phyloP scores from a whole-genome alignment of 2,113 vertebrate genomes.

The Pica pica region DNA sequence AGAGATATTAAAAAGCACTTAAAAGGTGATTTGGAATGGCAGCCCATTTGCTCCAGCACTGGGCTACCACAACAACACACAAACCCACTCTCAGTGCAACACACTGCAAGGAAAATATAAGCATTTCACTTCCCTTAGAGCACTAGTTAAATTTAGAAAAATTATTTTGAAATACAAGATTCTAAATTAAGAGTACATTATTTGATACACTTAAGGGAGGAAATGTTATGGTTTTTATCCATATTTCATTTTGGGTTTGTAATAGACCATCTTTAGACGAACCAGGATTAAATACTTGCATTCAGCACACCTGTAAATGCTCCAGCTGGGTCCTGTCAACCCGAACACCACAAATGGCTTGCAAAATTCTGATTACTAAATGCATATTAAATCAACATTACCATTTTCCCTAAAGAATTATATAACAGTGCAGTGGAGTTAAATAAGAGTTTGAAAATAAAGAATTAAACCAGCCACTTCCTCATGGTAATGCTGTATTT shows the following conservation, averaged over 20 bases:
- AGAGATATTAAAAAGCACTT: not conserved
- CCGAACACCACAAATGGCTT: not conserved
- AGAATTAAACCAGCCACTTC: not conserved
- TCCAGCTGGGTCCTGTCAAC: constrained; percentile 14
- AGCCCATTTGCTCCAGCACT: not conserved
- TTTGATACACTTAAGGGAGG: not conserved
- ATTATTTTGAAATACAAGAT: not conserved
- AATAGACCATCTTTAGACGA: not conserved
- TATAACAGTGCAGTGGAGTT: not conserved
- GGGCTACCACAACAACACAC: not conserved
- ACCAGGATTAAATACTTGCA: constrained; percentile 25
- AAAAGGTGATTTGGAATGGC: not conserved
- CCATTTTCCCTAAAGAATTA: not conserved
- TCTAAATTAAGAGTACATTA: not conserved
- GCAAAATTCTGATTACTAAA: not conserved
- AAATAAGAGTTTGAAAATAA: constrained; percentile 1
- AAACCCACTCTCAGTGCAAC: not conserved
- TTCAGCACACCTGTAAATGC: constrained; percentile 28
- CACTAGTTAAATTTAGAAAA: not conserved
- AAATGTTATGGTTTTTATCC: not conserved
- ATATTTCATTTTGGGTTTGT: not conserved
- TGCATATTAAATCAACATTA: constrained; percentile 49
- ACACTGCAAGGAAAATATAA: not conserved
- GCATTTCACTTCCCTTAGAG: not conserved
- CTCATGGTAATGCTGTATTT: not conserved